These are phyloP conservation scores for Scortum barcoo DNA, from an alignment of 2,113 vertebrate species.

Conservation along the genomic window DNA sequence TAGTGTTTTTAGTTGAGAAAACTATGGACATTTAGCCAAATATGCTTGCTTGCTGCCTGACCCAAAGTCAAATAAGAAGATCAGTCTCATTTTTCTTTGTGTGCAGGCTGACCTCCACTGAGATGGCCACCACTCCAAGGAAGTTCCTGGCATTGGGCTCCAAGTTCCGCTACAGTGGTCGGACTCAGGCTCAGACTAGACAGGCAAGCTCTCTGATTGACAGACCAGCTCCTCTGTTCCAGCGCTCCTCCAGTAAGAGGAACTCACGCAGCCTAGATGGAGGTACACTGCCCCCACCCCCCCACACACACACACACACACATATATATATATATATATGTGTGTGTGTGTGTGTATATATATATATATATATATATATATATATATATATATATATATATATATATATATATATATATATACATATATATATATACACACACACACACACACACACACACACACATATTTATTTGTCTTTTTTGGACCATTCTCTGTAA, in stretches of 20 bases:
- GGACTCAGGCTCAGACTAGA: conserved; percentile 95
- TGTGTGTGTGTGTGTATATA: not conserved
- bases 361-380: too few species aligned
- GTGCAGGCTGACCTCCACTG: conserved; percentile 93
- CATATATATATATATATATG: too few species aligned
- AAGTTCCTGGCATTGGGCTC: conserved; percentile 95
- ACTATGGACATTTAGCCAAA: not conserved
- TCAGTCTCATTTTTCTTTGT: not conserved
- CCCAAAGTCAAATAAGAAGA: not conserved
- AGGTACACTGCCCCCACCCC: too few species aligned
- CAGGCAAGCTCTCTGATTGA: conserved; percentile 97
- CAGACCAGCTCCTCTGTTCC: conserved; percentile 93
- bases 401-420: too few species aligned
- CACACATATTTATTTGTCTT: too few species aligned
- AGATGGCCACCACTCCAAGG: conserved; percentile 93
- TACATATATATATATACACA: too few species aligned
- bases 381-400: too few species aligned
- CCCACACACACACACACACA: too few species aligned
- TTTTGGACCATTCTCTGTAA: too few species aligned
- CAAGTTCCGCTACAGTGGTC: conserved; percentile 97
- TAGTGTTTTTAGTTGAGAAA: not conserved
- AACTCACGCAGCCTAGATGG: conserved; percentile 95
- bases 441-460: too few species aligned
- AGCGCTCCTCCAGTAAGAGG: conserved; percentile 94
- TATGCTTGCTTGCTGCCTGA: not conserved